Evolutionary conservation across 2,888 invertebrate species (phyloP), one percentile per base, ranked within the genome.

Genomic region (Agrilus biguttatus): DNA sequence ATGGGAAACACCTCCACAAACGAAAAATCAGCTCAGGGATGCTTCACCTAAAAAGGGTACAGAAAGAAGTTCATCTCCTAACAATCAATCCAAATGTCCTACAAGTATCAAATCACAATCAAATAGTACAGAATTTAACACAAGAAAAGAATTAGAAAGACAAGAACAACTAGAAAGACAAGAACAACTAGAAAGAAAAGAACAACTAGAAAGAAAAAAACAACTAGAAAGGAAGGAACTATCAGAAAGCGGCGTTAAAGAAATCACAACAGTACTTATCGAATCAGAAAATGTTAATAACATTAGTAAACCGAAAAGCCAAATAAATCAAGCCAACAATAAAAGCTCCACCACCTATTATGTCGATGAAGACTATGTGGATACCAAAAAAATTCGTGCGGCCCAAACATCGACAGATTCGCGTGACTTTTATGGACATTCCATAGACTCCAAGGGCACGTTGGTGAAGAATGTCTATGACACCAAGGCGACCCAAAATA

Each of bases 401-500:
- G 37, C 48, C 5, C 57, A 61, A 41, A 48, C 52, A 5, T 39
- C 47, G 2, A 61, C 59, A 2, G 55, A 62, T 49, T 57, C 59
- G 5, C 56, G 49, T 40, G 51, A 63, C 41, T 65, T 65, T 46
- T 64, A 62, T 47, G 63, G 62, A 0, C 63, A 63, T 44, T 45
- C 49, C 10, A 46, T 55, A 2, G 63, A 63, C 49, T 57, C 60
- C 1, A 53, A 52, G 39, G 52, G 47, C 14, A 61, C 58, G 5
- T 12, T 57, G 8, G 63, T 65, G 2, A 51, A 51, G 38, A 64
- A 64, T 40, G 59, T 59, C 7, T 65, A 63, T 42, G 64, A 65
- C 43, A 56, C 61, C 12, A 59, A 50, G 35, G 63, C 65, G 28
- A 54, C 59, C 12, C 65, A 65, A 51, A 65, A 63, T 43, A 63